A percentile compares a stretch with the other conserved stretches of the same genome.
Evolutionary conservation across 2,888 invertebrate species (phyloP).

Genomic region (Drosophila antonietae): DNA sequence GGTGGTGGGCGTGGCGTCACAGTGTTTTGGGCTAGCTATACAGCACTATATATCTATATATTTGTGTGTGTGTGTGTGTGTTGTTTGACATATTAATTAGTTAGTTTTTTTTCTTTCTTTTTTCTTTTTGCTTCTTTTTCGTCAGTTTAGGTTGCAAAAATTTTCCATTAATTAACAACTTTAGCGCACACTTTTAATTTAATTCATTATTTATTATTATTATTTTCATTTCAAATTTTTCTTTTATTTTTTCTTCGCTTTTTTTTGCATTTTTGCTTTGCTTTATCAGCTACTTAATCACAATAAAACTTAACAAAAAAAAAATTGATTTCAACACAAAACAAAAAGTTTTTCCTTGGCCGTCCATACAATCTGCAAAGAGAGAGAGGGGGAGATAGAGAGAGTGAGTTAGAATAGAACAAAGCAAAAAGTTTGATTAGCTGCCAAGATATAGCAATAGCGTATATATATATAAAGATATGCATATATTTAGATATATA

Average conservation of each 20-base stretch:
- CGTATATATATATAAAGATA: no score
- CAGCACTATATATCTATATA: background rate
- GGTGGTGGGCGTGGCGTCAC: slow-evolving; percentile 4
- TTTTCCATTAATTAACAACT: slow-evolving; percentile 53
- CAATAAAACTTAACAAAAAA: slow-evolving; percentile 44
- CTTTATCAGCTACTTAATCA: slow-evolving; percentile 40
- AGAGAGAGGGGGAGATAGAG: background rate
- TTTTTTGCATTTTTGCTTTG: slow-evolving; percentile 1
- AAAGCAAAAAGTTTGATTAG: slow-evolving; percentile 40
- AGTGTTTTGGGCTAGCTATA: no score
- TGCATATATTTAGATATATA: background rate
- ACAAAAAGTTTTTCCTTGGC: slow-evolving; percentile 35
- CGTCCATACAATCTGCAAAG: slow-evolving; percentile 46
- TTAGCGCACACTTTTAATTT: slow-evolving; percentile 37
- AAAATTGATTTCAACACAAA: slow-evolving; percentile 39
- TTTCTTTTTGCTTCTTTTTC: background rate
- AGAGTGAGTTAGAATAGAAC: background rate
- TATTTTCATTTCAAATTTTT: background rate
- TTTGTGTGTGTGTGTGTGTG: background rate
- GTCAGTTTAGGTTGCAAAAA: background rate
- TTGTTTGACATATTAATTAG: slow-evolving; percentile 9
- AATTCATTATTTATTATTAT: slow-evolving; percentile 6
- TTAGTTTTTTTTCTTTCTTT: background rate
- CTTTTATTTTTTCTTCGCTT: background rate
- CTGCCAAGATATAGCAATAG: slow-evolving; percentile 12